Evolutionary conservation across 2,888 invertebrate species (phyloP).

Genomic region (Subacronicta megacephala): DNA sequence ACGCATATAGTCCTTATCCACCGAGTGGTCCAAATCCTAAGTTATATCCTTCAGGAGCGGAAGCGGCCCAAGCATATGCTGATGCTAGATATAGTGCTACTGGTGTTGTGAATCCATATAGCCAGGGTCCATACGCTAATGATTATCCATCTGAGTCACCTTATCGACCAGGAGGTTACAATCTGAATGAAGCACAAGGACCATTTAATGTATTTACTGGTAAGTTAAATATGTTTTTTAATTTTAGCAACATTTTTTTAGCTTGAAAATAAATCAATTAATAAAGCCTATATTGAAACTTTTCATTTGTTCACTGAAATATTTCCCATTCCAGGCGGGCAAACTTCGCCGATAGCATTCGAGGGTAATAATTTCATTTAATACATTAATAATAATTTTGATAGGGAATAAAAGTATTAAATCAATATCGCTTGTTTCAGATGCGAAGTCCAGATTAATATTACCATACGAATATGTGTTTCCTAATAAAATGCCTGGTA

Average conservation of each 20-base stretch:
- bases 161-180: slow-evolving; percentile 10
- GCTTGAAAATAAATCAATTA: slow-evolving; percentile 28
- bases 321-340: slow-evolving; percentile 42
- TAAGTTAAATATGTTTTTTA: slow-evolving; percentile 20
- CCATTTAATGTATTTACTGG: not conserved
- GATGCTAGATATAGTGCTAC: slow-evolving; percentile 21
- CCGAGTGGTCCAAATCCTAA: slow-evolving; percentile 30
- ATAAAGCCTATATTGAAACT: slow-evolving; percentile 29
- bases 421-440: slow-evolving; percentile 58
- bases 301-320: slow-evolving; percentile 45
- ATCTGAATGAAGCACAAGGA: not conserved
- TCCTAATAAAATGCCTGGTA: slow-evolving; percentile 68
- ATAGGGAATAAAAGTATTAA: slow-evolving; percentile 35
- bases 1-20: slow-evolving; percentile 13
- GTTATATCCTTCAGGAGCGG: slow-evolving; percentile 44
- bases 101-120: slow-evolving; percentile 21
- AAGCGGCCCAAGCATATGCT: slow-evolving; percentile 24
- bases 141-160: slow-evolving; percentile 31
- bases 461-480: slow-evolving; percentile 62
- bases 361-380: slow-evolving; percentile 52
- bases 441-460: slow-evolving; percentile 63
- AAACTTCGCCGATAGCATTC: slow-evolving; percentile 40
- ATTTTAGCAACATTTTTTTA: not conserved
- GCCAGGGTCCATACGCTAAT: slow-evolving; percentile 8
- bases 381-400: slow-evolving; percentile 35